These are phyloP conservation scores for Probaryconus sp. DNA, from an alignment of 1,140 invertebrate genomes.

Conservation along the genomic window DNA sequence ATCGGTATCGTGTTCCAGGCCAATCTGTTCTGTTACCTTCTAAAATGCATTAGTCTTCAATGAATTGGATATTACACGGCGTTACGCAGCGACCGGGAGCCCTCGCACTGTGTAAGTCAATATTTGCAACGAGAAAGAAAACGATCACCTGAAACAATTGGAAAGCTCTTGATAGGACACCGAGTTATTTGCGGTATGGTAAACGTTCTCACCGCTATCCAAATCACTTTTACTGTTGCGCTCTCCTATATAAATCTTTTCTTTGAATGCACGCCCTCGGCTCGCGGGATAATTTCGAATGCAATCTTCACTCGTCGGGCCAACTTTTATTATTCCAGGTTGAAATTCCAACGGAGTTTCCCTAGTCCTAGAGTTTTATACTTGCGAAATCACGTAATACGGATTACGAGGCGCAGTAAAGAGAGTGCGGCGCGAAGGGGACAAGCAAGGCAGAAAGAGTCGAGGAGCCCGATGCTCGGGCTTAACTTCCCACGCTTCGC, in stretches of 20 bases:
- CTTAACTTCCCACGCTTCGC: conserved; percentile 75
- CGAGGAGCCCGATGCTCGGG: conserved; percentile 57
- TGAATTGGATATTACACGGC: too few species aligned
- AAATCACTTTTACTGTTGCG: neutral
- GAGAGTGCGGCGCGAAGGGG: conserved; percentile 53
- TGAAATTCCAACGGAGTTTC: conserved; percentile 30
- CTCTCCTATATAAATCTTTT: neutral
- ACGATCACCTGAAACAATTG: too few species aligned
- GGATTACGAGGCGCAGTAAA: conserved; percentile 50
- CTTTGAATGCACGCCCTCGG: neutral
- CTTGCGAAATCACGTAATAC: conserved; percentile 52
- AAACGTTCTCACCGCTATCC: neutral
- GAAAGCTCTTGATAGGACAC: neutral
- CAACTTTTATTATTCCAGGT: conserved; percentile 24
- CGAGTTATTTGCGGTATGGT: neutral
- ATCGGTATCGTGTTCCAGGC: too few species aligned
- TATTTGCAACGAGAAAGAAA: neutral
- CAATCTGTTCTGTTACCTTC: too few species aligned
- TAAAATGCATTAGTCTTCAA: too few species aligned
- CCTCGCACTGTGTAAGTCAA: too few species aligned
- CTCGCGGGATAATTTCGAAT: neutral
- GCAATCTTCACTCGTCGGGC: conserved; percentile 25
- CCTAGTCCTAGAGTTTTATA: conserved; percentile 33
- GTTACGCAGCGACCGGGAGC: too few species aligned
- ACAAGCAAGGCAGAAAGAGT: conserved; percentile 61